Conservation (phyloP, 1,140 invertebrate genomes). For the Lasioglossum albipes region DNA sequence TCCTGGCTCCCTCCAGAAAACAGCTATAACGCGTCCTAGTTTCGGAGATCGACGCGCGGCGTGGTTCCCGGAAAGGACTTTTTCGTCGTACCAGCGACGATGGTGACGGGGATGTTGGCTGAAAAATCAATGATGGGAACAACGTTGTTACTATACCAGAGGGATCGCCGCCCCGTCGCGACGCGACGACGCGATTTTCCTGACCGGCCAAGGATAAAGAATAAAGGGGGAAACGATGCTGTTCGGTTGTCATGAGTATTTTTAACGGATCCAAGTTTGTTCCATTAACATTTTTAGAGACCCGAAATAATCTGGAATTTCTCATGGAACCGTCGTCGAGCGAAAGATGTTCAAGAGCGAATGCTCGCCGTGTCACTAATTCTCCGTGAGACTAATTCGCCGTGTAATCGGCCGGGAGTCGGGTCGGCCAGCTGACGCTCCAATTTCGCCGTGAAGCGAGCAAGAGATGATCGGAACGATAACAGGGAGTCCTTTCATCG, state of each 20-base stretch:
- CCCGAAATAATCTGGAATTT: too few relatives aligned
- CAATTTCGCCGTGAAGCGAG: neutral
- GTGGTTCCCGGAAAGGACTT: neutral
- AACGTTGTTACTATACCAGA: neutral
- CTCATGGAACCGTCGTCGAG: too few relatives aligned
- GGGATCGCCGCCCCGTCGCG: too few relatives aligned
- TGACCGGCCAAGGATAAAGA: neutral
- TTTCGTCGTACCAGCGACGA: neutral
- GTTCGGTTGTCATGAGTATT: too few relatives aligned
- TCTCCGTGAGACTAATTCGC: constrained; percentile 17
- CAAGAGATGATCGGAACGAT: too few relatives aligned
- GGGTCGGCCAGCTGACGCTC: constrained; percentile 1
- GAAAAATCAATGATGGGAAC: constrained; percentile 7
- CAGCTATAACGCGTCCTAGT: constrained; percentile 1
- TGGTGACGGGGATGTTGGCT: too few relatives aligned
- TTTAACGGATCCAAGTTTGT: too few relatives aligned
- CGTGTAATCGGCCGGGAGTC: constrained; percentile 5
- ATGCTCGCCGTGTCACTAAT: neutral
- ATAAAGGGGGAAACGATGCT: neutral
- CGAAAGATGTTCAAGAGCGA: neutral
- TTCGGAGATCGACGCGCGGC: neutral
- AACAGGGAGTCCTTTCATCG: too few relatives aligned
- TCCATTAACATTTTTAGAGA: too few relatives aligned
- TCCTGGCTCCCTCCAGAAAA: neutral
- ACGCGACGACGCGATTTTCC: too few relatives aligned